Evolutionary conservation across 2,113 vertebrate species (phyloP).

Genomic region (Sterna hirundo): DNA sequence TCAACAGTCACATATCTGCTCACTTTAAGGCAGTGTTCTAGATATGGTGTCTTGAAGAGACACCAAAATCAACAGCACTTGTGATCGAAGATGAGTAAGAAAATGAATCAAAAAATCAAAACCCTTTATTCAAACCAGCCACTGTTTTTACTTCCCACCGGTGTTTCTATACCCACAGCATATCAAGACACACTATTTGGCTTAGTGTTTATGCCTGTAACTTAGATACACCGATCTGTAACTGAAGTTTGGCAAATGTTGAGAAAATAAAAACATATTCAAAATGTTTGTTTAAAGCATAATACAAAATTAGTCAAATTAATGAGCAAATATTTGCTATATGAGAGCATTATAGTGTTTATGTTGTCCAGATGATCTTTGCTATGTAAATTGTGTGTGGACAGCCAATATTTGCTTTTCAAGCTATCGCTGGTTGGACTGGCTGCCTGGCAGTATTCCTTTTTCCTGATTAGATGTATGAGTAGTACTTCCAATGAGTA

Average conservation of each 20-base stretch:
- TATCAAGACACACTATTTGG: neutral
- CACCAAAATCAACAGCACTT: neutral
- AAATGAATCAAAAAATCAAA: neutral
- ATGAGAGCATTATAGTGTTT: neutral
- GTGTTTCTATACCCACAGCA: neutral
- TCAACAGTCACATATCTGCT: neutral
- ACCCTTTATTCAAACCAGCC: neutral
- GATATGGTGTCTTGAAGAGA: neutral
- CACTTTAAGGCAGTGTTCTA: neutral
- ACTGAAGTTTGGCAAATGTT: neutral
- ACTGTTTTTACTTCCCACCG: neutral
- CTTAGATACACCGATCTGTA: neutral
- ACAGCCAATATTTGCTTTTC: slow-evolving; percentile 27
- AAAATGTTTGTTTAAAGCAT: neutral
- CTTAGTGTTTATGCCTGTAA: neutral
- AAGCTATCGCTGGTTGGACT: neutral
- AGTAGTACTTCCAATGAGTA: neutral
- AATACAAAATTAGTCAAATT: neutral
- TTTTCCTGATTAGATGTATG: neutral
- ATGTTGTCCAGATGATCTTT: slow-evolving; percentile 2
- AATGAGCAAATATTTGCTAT: slow-evolving; percentile 17
- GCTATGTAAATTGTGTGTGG: neutral
- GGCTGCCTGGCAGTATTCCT: neutral
- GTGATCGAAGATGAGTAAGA: neutral
- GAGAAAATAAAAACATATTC: slow-evolving; percentile 5